phyloP scores from a whole-genome alignment of 2,113 vertebrate genomes.

The Cheirogaleus medius region DNA sequence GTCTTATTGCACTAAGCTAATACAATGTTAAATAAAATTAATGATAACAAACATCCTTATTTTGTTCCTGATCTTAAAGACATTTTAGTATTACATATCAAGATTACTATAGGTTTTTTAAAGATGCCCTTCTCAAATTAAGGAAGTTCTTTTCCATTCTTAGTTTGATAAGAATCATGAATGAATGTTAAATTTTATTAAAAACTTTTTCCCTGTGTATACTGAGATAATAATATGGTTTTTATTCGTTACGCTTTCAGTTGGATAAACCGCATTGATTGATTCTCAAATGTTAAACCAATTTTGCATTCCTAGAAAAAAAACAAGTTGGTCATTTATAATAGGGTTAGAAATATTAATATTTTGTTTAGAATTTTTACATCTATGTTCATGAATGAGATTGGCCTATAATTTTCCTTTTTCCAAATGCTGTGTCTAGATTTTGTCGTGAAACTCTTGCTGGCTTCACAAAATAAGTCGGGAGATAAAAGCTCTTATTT shows the following conservation, averaged over 20 bases:
- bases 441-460: background rate
- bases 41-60: background rate
- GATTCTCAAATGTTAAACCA: slow-evolving; percentile 3
- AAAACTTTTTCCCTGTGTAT: background rate
- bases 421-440: background rate
- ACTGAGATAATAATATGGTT: background rate
- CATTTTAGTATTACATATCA: background rate
- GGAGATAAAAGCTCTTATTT: background rate
- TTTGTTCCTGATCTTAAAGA: background rate
- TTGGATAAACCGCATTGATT: background rate
- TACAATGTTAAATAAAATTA: background rate
- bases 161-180: background rate
- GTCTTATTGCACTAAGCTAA: background rate
- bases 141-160: background rate
- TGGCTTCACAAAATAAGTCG: background rate
- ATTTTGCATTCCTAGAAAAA: background rate
- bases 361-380: background rate
- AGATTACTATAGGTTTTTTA: background rate
- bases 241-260: background rate
- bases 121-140: background rate
- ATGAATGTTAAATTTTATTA: background rate
- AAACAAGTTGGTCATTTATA: background rate
- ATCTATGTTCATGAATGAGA: background rate
- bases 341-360: slow-evolving; percentile 2
- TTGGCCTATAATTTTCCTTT: background rate